phyloP scores from a whole-genome alignment of 92 coral and sea anemone species.

The Paramuricea clavata region DNA sequence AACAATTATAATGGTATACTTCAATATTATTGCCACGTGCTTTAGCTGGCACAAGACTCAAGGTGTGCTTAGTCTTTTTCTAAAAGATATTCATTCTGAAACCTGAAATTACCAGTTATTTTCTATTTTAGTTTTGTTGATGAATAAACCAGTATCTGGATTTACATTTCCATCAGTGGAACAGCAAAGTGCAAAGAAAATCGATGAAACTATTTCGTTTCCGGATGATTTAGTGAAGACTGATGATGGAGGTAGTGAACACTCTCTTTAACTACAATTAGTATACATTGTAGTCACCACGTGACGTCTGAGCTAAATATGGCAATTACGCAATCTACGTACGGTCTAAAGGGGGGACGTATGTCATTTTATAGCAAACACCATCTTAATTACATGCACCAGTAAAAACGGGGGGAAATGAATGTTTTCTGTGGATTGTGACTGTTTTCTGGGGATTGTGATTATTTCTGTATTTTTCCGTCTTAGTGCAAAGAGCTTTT shows the following conservation, averaged over 20 bases:
- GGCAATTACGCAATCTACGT: no score
- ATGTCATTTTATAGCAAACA: no score
- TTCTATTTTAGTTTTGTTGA: background rate
- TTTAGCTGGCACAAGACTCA: no score
- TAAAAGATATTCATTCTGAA: background rate
- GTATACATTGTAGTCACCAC: no score
- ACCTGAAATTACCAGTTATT: background rate
- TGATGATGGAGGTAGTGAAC: background rate
- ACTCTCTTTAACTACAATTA: background rate
- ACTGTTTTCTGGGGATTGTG: background rate
- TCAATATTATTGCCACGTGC: no score
- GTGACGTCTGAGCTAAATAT: background rate
- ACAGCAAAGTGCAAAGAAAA: background rate
- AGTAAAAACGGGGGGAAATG: no score
- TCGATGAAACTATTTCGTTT: constrained; percentile 6
- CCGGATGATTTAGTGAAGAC: constrained; percentile 15
- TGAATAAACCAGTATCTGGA: background rate
- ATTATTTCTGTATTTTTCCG: background rate
- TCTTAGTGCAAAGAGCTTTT: background rate
- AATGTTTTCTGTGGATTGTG: background rate
- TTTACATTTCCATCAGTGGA: constrained; percentile 26
- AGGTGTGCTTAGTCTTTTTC: background rate
- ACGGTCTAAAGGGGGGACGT: no score
- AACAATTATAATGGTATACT: no score
- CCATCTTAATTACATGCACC: background rate